phyloP scores from a whole-genome alignment of 2,797 vertebrate genomes.

The Sebastes hubbsi region DNA sequence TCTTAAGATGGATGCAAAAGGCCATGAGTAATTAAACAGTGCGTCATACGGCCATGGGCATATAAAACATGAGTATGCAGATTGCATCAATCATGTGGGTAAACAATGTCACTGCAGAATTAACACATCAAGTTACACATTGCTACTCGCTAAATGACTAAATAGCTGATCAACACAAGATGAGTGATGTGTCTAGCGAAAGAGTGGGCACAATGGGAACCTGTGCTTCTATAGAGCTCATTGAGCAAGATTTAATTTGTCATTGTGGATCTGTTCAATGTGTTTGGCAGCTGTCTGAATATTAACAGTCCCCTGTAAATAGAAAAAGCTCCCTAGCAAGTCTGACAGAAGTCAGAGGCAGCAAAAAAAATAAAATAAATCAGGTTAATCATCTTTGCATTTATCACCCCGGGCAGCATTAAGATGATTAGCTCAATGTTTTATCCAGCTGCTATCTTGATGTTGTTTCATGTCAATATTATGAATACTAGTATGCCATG shows the following conservation, averaged over 20 bases:
- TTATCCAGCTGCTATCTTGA: constrained; percentile 46
- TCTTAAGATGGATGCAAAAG: background rate
- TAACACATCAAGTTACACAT: constrained; percentile 8
- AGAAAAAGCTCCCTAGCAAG: background rate
- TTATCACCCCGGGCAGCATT: constrained; percentile 54
- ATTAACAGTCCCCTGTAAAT: constrained; percentile 17
- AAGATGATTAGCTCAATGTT: constrained; percentile 39
- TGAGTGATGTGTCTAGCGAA: background rate
- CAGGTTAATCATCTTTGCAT: constrained; percentile 50
- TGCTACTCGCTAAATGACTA: constrained; percentile 11
- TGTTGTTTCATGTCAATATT: constrained; percentile 59
- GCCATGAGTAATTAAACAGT: constrained; percentile 16
- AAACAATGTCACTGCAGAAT: constrained; percentile 24
- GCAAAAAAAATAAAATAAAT: background rate
- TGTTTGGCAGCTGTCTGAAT: background rate
- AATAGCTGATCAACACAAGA: constrained; percentile 14
- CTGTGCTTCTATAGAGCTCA: background rate
- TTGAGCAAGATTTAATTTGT: background rate
- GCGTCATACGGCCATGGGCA: background rate
- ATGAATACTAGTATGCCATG: background rate
- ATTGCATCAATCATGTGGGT: constrained; percentile 10
- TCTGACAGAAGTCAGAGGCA: constrained; percentile 5
- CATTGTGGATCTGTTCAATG: background rate
- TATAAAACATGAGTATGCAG: background rate
- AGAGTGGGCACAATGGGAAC: background rate